phyloP scores from a whole-genome alignment of 2,797 vertebrate genomes.

The Nannoperca australis region DNA sequence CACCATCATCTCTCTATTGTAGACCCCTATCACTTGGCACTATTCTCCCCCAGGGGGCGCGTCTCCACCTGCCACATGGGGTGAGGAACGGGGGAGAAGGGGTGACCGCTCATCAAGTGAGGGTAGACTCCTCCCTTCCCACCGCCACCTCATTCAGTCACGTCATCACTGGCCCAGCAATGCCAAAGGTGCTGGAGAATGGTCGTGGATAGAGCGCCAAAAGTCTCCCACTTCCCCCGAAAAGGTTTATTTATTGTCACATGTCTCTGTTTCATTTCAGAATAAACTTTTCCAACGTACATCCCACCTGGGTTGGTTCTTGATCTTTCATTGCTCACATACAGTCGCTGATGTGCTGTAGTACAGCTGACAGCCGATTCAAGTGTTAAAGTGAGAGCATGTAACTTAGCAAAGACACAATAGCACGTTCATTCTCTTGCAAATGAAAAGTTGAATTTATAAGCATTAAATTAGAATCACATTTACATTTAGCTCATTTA shows the following conservation, averaged over 20 bases:
- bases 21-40: conserved; percentile 65
- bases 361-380: neutral
- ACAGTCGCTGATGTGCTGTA: neutral
- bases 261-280: conserved; percentile 82
- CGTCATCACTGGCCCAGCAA: conserved; percentile 81
- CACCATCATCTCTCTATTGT: conserved; percentile 51
- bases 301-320: conserved; percentile 73
- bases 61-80: conserved; percentile 77
- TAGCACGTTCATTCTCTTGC: neutral
- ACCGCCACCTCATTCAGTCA: conserved; percentile 83
- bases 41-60: conserved; percentile 63
- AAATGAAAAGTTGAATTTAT: neutral
- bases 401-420: neutral
- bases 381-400: neutral
- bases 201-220: conserved; percentile 76
- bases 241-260: conserved; percentile 84
- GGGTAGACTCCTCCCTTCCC: conserved; percentile 84
- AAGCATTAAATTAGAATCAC: neutral
- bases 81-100: conserved; percentile 85
- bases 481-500: too few species aligned
- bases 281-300: conserved; percentile 89
- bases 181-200: conserved; percentile 84
- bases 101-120: conserved; percentile 87
- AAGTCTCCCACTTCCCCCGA: conserved; percentile 75
- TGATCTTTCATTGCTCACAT: conserved; percentile 71